Evolutionary conservation across 1,140 invertebrate genomes (phyloP).

Genomic region (Drosophila athabasca): DNA sequence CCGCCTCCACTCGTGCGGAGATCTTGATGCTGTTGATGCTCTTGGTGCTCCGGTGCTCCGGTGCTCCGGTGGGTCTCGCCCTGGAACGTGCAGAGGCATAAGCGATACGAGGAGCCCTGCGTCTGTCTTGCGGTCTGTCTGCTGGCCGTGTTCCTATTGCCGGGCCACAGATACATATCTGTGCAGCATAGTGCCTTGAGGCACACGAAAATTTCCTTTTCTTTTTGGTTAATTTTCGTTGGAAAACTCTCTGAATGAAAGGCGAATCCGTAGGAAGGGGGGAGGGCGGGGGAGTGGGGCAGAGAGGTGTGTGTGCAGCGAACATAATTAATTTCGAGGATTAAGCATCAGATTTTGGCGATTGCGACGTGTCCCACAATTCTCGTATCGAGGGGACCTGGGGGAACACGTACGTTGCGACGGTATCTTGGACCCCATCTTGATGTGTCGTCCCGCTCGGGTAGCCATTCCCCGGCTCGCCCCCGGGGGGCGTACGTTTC

Average conservation of each 20-base stretch:
- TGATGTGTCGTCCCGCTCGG: constrained; percentile 21
- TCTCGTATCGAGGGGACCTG: constrained; percentile 32
- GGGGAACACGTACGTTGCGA: constrained; percentile 23
- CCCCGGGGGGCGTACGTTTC: constrained; percentile 3
- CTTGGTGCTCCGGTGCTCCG: too few species aligned
- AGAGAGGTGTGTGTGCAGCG: constrained; percentile 28
- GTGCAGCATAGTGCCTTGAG: constrained; percentile 35
- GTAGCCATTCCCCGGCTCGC: neutral
- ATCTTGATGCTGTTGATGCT: constrained; percentile 52
- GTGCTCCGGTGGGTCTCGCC: constrained; percentile 22
- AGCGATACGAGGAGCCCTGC: constrained; percentile 26
- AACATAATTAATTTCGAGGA: constrained; percentile 73
- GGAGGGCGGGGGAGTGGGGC: constrained; percentile 1
- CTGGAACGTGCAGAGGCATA: constrained; percentile 70
- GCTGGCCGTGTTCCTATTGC: constrained; percentile 17
- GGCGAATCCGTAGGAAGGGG: neutral
- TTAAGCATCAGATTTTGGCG: constrained; percentile 64
- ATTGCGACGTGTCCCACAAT: constrained; percentile 44
- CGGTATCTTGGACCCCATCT: constrained; percentile 31
- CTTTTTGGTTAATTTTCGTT: constrained; percentile 30
- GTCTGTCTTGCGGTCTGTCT: neutral
- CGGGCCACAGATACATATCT: constrained; percentile 40
- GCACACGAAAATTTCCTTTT: constrained; percentile 31
- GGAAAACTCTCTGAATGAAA: constrained; percentile 26
- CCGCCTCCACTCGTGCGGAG: constrained; percentile 24